phyloP scores from a whole-genome alignment of 2,797 vertebrate species.

The Cichlasoma orientale region DNA sequence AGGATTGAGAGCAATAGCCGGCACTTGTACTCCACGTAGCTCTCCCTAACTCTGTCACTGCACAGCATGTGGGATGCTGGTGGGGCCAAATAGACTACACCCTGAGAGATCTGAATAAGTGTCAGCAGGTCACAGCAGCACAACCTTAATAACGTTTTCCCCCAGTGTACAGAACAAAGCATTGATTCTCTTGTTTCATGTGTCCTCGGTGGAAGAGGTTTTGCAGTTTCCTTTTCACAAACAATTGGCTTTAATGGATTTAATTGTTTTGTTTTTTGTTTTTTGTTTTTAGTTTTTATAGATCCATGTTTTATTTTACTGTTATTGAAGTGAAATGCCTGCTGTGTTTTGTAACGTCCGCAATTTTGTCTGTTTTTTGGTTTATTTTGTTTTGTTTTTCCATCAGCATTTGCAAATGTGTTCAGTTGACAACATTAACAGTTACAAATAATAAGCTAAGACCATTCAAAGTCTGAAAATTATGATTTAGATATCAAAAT shows the following conservation, averaged over 20 bases:
- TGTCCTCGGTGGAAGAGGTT: conserved; percentile 18
- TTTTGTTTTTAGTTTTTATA: neutral
- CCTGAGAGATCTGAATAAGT: conserved; percentile 29
- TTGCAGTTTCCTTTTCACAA: conserved; percentile 21
- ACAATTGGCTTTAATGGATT: neutral
- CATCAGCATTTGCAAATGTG: too few species aligned
- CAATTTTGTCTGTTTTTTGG: neutral
- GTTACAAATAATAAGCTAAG: too few species aligned
- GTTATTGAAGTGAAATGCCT: neutral
- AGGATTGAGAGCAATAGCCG: neutral
- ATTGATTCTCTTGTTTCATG: conserved; percentile 12
- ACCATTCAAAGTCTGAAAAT: too few species aligned
- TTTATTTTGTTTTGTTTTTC: too few species aligned
- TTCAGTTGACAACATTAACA: too few species aligned
- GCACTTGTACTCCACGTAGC: neutral
- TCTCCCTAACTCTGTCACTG: neutral
- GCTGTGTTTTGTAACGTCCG: neutral
- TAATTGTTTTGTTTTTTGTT: neutral
- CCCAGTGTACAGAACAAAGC: conserved; percentile 9
- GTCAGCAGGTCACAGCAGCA: conserved; percentile 46
- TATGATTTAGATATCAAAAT: too few species aligned
- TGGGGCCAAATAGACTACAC: neutral
- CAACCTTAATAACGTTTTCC: conserved; percentile 33
- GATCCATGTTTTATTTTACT: neutral
- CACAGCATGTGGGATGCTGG: neutral